Evolutionary conservation across 2,888 invertebrate species (phyloP), one percentile per base, ranked within the genome.

Genomic region (Phyllotreta cruciferae): DNA sequence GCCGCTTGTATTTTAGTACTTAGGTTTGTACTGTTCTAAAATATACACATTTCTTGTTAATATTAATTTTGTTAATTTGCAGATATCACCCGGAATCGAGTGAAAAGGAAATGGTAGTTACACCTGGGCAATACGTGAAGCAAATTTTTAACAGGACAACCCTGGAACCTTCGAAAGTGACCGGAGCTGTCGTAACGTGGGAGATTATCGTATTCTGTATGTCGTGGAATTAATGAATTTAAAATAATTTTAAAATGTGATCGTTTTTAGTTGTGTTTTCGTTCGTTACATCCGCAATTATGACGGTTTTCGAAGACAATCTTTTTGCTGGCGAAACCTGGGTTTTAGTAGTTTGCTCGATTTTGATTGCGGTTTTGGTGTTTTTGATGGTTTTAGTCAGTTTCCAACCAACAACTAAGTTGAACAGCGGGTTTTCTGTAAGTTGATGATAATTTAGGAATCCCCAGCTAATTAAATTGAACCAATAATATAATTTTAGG

Each of bases 1-100:
- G 93, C 94, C 0, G 89, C 92, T 3, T 93, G 93, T 72, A 92
- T 96, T 0, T 84, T 95, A 8, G 84, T 96, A 55, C 83, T 96
- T 5, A 87, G 94, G 87, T 94, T 24, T 24, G 24, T 84, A 55
- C 24, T 50, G n/a, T 39, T 3, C 8, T 4, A 7, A 35, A 44
- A 60, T 2, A 1, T 24, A 50, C n/a, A 38, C 10, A 35, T 50
- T 36, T 35, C 11, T 9, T 42, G 10, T 36, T 24, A 36, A 11
- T 42, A 36, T 52, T 52, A 11, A 36, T 52, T 24, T 34, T 42
- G 37, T 41, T 45, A 45, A 45, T 58, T 72, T 74, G 56, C 62
- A 82, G 83, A 55, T 83, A 82, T 67, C 80, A 81, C 56, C 76
- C 79, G 39, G 80, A 81, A 50, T 82, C 82, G 63, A 75, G 77